Conservation (phyloP, 2,797 vertebrate species). For the Meda fulgida region DNA sequence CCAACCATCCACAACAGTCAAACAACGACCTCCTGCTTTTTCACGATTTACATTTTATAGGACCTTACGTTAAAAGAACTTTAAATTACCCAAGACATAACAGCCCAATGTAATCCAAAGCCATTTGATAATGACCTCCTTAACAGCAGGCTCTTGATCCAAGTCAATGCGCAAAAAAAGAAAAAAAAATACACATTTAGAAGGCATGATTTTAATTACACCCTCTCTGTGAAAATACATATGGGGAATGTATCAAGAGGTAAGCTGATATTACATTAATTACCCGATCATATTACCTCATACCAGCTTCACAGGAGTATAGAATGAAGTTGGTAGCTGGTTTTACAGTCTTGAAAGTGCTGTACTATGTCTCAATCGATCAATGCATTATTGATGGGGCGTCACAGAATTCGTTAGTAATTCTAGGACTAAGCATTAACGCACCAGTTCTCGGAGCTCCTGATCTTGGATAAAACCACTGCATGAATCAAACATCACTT, state of each 20-base stretch:
- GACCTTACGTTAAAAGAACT: constrained; percentile 52
- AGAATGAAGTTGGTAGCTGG: background rate
- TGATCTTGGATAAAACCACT: background rate
- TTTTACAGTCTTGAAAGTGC: constrained; percentile 25
- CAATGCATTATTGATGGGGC: constrained; percentile 33
- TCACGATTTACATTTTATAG: constrained; percentile 31
- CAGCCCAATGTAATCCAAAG: constrained; percentile 62
- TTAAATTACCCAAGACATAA: constrained; percentile 62
- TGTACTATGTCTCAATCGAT: constrained; percentile 1
- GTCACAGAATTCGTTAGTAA: constrained; percentile 1
- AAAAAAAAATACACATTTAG: constrained; percentile 19
- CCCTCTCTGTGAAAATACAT: constrained; percentile 57
- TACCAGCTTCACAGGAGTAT: background rate
- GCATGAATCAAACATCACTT: constrained; percentile 1
- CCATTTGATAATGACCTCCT: constrained; percentile 67
- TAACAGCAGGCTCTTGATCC: constrained; percentile 60
- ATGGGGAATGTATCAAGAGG: constrained; percentile 46
- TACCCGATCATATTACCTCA: constrained; percentile 45
- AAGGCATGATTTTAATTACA: constrained; percentile 66
- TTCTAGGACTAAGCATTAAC: background rate
- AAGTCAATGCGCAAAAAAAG: constrained; percentile 45
- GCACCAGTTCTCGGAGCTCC: background rate
- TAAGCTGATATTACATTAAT: constrained; percentile 50
- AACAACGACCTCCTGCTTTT: constrained; percentile 36
- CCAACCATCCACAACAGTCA: constrained; percentile 23